Conservation (phyloP, 1,140 invertebrate genomes). For the Sycobia sp. region DNA sequence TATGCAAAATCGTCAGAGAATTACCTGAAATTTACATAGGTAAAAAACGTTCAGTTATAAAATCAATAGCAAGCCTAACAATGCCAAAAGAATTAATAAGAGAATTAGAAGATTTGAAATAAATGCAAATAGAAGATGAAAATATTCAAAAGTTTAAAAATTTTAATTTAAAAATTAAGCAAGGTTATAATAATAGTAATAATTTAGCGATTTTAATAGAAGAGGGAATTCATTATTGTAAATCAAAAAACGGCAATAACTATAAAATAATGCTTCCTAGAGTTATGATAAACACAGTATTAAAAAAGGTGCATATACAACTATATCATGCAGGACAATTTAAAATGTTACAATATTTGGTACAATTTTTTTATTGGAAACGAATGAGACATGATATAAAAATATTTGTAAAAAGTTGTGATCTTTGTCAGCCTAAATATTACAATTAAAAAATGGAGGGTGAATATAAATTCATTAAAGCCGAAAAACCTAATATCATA, state of each 20-base stretch:
- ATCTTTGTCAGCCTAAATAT: slow-evolving; percentile 28
- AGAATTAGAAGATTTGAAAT: not conserved
- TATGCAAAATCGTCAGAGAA: not conserved
- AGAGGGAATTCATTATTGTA: not conserved
- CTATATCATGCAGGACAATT: slow-evolving; percentile 44
- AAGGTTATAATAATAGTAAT: not conserved
- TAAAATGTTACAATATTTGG: slow-evolving; percentile 41
- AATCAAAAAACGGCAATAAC: not conserved
- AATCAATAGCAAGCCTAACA: not conserved
- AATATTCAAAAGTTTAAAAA: not conserved
- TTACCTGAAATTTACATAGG: not conserved
- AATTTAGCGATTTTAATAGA: not conserved
- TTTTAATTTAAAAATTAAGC: too few species aligned
- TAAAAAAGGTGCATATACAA: slow-evolving; percentile 34
- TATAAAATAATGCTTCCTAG: slow-evolving; percentile 8
- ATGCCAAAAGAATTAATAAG: not conserved
- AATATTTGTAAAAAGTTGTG: slow-evolving; percentile 19
- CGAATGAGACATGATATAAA: slow-evolving; percentile 34
- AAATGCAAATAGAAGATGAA: not conserved
- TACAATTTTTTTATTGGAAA: slow-evolving; percentile 39
- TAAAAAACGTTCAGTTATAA: not conserved
- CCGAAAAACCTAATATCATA: not conserved
- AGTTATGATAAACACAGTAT: not conserved
- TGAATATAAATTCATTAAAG: not conserved
- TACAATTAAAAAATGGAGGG: not conserved